A percentile compares a stretch with the other conserved stretches of the same genome.
Evolutionary conservation across 1,140 invertebrate genomes (phyloP).

Genomic region (Asbolus verrucosus): DNA sequence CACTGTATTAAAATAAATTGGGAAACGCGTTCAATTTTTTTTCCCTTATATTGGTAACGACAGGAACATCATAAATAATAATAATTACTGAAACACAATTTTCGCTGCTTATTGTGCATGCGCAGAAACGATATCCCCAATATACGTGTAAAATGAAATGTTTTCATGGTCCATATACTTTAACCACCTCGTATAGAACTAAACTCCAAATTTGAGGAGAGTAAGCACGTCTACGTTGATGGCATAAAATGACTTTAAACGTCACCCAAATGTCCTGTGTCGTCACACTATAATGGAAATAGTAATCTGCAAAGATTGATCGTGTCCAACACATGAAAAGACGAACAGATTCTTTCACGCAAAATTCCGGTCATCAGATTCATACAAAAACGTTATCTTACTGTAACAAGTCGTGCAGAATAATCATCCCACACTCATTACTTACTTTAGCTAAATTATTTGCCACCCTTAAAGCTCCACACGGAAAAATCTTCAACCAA

Average conservation of each 20-base stretch:
- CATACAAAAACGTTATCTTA: conserved; percentile 30
- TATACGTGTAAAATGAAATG: no score
- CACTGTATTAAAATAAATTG: no score
- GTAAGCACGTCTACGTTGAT: conserved; percentile 16
- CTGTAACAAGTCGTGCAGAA: conserved; percentile 9
- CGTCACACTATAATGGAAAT: conserved; percentile 37
- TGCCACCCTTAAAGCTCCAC: neutral
- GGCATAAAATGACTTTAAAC: conserved; percentile 26
- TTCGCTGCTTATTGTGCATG: no score
- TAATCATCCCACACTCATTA: conserved; percentile 16
- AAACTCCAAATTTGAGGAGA: conserved; percentile 23
- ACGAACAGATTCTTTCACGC: conserved; percentile 36
- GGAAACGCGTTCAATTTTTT: no score
- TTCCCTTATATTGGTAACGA: no score
- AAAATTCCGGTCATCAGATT: conserved; percentile 36
- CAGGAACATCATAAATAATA: no score
- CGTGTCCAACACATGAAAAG: conserved; percentile 35
- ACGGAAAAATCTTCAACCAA: no score
- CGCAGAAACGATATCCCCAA: no score
- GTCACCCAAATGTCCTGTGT: conserved; percentile 18
- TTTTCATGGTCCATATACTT: no score
- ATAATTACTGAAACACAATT: no score
- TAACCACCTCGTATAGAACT: no score
- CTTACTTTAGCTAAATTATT: conserved; percentile 15
- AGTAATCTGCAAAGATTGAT: conserved; percentile 38